These are phyloP conservation scores for Rhopalosiphum padi DNA, from an alignment of 1,140 invertebrate genomes.

Conservation along the genomic window DNA sequence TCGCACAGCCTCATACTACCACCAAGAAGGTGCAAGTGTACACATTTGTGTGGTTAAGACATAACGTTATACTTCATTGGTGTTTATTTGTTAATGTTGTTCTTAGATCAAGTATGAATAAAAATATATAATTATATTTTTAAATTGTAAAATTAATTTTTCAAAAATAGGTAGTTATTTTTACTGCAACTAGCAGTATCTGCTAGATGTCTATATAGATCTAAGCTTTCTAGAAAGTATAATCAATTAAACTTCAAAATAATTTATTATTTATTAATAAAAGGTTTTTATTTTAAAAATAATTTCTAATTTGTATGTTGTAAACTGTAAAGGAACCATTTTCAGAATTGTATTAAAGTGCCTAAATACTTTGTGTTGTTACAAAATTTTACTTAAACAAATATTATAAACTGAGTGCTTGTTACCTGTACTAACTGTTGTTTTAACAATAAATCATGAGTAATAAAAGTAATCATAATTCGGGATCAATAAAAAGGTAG, in stretches of 20 bases:
- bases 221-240: background rate
- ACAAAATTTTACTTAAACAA: too few relatives aligned
- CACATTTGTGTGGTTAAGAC: too few relatives aligned
- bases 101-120: background rate
- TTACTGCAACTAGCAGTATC: background rate
- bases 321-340: too few relatives aligned
- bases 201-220: background rate
- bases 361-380: too few relatives aligned
- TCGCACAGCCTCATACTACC: too few relatives aligned
- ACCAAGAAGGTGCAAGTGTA: too few relatives aligned
- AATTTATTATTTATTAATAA: background rate
- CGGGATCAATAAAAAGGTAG: background rate
- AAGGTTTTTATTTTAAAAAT: background rate
- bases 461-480: background rate
- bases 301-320: background rate
- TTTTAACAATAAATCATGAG: background rate
- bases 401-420: background rate
- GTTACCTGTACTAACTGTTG: background rate
- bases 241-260: background rate
- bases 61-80: too few relatives aligned
- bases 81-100: too few relatives aligned
- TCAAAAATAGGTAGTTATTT: background rate
- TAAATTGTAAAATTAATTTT: background rate
- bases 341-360: too few relatives aligned
- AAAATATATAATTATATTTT: background rate